Evolutionary conservation across 2,797 vertebrate species (phyloP), one percentile per base, ranked within the genome.

Genomic region (Gadopsis marmoratus): DNA sequence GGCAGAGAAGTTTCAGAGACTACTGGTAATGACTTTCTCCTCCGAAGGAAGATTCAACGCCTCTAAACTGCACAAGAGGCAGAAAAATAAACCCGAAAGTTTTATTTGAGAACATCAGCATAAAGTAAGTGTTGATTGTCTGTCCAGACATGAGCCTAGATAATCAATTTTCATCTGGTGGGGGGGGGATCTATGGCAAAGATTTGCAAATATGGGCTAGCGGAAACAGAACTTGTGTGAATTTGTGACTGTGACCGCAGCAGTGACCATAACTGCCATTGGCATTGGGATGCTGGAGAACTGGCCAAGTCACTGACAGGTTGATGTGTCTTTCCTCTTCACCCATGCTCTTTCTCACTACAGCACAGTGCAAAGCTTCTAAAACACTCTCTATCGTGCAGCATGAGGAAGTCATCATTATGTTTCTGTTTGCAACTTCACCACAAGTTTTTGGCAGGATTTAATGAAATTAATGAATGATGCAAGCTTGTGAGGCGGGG

Each of bases 21-120:
- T 88, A 86, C 88, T 88, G 83, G 81, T 92, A 92, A 93, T 92
- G 89, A 89, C 86, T 91, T 92, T 92, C 84, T 82, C 65, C 68
- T 85, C 62, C 53, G 39, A 81, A 85, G 88, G 86, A 94, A 94
- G 86, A 94, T 92, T 92, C 88, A 92, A 82, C 73, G 70, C 85
- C 0, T 13, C 75, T 76, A 78, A 81, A 91, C 82, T 82, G 86
- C 81, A 79, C 33, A 4, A 83, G 61, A 87, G 82, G 78, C 76
- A 86, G 66, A 86, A 88, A 91, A 90, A 82, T 64, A 62, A 84
- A 90, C 59, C 71, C 51, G 4, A 74, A 79, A 51, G 61, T 82
- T 89, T 76, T 65, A 81, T 86, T 81, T 68, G 64, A 84, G 72
- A 65, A 75, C 74, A 87, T 87, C 74, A 59, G 70, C 78, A 64